Percentiles rank a stretch among this genome's conserved stretches.
Conservation (phyloP, 2,113 vertebrate genomes). For the Meriones unguiculatus region DNA sequence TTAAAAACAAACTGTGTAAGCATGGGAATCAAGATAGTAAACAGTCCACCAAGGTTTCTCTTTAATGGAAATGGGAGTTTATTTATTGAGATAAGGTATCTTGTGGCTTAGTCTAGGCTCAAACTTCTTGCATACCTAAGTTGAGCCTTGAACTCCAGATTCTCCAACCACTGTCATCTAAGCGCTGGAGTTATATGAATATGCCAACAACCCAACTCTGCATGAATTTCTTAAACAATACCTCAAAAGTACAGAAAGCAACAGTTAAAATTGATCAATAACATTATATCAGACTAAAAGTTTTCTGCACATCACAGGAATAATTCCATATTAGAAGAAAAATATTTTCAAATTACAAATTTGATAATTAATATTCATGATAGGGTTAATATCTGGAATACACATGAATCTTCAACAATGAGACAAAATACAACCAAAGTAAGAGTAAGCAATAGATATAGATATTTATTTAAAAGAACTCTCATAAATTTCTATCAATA, state of each 20-base stretch:
- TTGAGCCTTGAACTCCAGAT: neutral
- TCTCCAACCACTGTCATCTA: too few species aligned
- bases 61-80: neutral
- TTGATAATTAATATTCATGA: neutral
- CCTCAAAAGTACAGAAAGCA: neutral
- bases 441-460: neutral
- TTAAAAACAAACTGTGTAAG: neutral
- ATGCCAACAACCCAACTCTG: neutral
- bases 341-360: neutral
- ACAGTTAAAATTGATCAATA: neutral
- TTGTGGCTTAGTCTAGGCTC: neutral
- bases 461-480: neutral
- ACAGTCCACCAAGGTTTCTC: neutral
- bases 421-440: neutral
- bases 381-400: neutral
- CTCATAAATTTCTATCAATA: neutral
- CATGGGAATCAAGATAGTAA: neutral
- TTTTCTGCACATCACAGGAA: neutral
- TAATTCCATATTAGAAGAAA: neutral
- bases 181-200: neutral
- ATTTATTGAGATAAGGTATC: neutral
- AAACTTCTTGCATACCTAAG: neutral
- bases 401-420: neutral
- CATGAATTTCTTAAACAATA: neutral
- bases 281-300: neutral